phyloP scores from a whole-genome alignment of 35 echinoderm and acorn worm genomes.

The Heliocidaris tuberculata region DNA sequence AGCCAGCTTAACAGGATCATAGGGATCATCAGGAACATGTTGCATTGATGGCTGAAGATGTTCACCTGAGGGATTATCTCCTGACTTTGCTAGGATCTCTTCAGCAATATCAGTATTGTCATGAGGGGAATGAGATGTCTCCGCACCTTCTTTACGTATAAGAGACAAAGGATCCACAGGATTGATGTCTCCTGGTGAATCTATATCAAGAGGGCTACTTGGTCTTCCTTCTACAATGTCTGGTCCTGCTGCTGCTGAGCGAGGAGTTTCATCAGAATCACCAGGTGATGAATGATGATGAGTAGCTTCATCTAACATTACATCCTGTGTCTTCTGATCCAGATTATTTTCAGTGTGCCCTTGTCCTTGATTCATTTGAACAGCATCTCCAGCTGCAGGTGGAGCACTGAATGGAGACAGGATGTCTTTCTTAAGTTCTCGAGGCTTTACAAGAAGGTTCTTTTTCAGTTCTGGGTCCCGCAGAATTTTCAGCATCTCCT shows the following conservation, averaged over 20 bases:
- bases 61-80: background rate
- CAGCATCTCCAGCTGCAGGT: background rate
- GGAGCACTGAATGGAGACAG: background rate
- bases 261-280: background rate
- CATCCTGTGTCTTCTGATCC: background rate
- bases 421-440: constrained; percentile 2
- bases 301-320: background rate
- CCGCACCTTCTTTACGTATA: background rate
- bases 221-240: background rate
- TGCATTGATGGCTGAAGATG: background rate
- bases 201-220: background rate
- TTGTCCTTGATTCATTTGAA: background rate
- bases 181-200: background rate
- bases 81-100: background rate
- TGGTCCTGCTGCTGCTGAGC: background rate
- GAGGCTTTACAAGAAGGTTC: background rate
- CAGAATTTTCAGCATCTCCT: constrained; percentile 39
- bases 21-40: background rate
- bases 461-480: constrained; percentile 42
- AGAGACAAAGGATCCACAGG: background rate
- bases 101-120: background rate
- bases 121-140: background rate
- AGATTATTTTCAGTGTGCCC: background rate
- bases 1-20: constrained; percentile 12
- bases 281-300: background rate